Evolutionary conservation across 1,140 invertebrate species (phyloP), one percentile per base, ranked within the genome.

Genomic region (Vollenhovia emeryi): DNA sequence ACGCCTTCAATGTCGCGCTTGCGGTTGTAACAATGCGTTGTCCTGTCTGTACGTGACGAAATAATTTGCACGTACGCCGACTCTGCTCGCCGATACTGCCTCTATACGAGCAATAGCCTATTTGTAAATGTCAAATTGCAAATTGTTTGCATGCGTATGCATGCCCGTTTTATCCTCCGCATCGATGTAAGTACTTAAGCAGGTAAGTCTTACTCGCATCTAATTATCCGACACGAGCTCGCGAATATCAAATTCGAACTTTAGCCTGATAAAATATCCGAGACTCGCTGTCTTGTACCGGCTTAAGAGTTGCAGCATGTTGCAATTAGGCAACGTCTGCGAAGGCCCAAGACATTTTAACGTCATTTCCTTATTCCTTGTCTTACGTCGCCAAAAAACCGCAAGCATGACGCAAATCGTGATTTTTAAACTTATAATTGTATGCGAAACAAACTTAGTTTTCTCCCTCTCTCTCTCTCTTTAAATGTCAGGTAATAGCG

Each of bases 81-180:
- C 88, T 89, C 80, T 85, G 36, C 13, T 82, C 86, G 76, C 86
- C 78, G 87, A 89, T 88, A 87, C 89, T 82, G 86, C 86, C 88
- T 84, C 64, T 89, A 91, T 91, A 91, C 90, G 89, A 87, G 85
- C 86, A 86, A 86, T 92, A 85, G 74, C 89, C 89, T 88, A 92
- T 93, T 93, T 93, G 91, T 90, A 90, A 91, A 92, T 93, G 89
- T 92, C 90, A 92, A 92, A 91, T 92, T 91, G 91, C 85, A 79
- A 79, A 79, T 79, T 79, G 60, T 79, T 43, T 64, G 83, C 86
- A 89, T 84, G 76, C 89, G 79, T 84, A 88, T 88, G n/a, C 88
- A 89, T 78, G 48, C 55, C 43, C 62, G 74, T 89, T 66, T 60
- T 71, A 59, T 69, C 68, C 80, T 45, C 73, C 3, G 68, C 64